phyloP scores from a whole-genome alignment of 2,113 vertebrate genomes.

The Uria aalge region DNA sequence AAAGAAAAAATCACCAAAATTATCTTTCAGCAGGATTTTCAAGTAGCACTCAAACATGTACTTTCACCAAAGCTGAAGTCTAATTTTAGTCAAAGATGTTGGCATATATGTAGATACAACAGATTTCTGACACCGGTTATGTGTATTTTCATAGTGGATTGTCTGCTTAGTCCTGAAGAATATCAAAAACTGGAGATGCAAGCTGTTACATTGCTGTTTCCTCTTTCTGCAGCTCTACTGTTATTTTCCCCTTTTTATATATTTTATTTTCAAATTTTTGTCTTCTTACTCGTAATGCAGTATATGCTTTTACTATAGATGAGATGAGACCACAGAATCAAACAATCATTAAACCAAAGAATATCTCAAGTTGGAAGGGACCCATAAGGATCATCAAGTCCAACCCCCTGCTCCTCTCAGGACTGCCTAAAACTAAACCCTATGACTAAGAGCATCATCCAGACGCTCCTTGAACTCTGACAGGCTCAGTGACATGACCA shows the following conservation, averaged over 20 bases:
- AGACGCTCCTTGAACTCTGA: neutral
- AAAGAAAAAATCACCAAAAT: neutral
- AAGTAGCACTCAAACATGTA: neutral
- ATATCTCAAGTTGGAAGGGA: neutral
- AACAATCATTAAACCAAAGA: neutral
- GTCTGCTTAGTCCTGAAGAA: neutral
- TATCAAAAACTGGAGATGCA: neutral
- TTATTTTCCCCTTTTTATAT: neutral
- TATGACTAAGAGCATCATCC: fast-evolving
- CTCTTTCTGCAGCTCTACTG: neutral
- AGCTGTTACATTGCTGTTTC: neutral
- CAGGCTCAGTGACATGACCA: too few species aligned
- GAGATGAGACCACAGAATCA: neutral
- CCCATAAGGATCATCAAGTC: neutral
- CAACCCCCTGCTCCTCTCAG: neutral
- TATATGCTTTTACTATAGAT: neutral
- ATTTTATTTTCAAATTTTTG: neutral
- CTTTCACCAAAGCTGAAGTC: neutral
- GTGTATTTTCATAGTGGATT: neutral
- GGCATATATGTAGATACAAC: neutral
- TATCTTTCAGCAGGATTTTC: neutral
- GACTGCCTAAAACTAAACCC: neutral
- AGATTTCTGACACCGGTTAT: neutral
- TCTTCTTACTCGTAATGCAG: neutral
- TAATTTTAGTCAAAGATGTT: neutral